Percentiles rank a stretch among this genome's conserved stretches.
Evolutionary conservation across 2,888 invertebrate species (phyloP).

Genomic region (Maniola hyperantus): DNA sequence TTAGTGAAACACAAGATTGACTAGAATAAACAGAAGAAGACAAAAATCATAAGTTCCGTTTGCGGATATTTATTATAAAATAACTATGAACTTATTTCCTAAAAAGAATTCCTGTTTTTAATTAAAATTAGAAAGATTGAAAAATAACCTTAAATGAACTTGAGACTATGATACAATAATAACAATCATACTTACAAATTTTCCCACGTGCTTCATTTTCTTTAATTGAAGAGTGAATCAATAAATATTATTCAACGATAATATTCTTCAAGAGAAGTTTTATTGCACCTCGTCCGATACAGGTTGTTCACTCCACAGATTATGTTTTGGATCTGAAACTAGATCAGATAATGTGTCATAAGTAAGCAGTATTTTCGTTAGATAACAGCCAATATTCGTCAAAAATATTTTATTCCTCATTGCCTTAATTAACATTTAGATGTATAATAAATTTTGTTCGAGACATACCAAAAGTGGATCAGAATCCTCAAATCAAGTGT

Average conservation of each 20-base stretch:
- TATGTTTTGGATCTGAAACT: constrained; percentile 71
- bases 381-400: constrained; percentile 61
- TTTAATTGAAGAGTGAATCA: constrained; percentile 33
- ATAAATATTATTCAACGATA: constrained; percentile 16
- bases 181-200: constrained; percentile 55
- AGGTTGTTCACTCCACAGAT: constrained; percentile 61
- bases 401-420: constrained; percentile 63
- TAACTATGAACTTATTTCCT: not conserved
- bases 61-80: not conserved
- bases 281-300: constrained; percentile 45
- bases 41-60: not conserved
- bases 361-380: constrained; percentile 53
- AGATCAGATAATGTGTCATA: constrained; percentile 62
- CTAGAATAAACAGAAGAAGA: not conserved
- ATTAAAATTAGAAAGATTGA: not conserved
- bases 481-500: constrained; percentile 68
- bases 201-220: constrained; percentile 51
- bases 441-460: constrained; percentile 69
- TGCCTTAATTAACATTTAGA: constrained; percentile 77
- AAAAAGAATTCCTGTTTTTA: not conserved
- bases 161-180: not conserved
- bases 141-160: not conserved
- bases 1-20: constrained; percentile 4
- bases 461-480: constrained; percentile 74
- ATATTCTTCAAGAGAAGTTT: constrained; percentile 39